Conservation (phyloP, 35 echinoderm and acorn worm species). For the Stichopus chloronotus region DNA sequence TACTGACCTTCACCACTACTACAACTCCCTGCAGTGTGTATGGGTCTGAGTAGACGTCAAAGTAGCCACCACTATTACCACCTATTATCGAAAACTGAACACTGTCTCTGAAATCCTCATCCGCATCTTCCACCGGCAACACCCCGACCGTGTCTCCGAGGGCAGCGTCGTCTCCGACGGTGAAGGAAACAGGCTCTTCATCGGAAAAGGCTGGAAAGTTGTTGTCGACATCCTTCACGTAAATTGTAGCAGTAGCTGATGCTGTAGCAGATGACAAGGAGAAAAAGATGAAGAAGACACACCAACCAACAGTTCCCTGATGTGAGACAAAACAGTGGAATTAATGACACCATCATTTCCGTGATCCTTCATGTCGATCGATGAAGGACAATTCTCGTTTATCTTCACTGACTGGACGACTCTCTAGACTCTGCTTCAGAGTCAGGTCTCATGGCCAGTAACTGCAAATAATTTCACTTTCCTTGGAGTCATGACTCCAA, state of each 20-base stretch:
- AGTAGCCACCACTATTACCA: neutral
- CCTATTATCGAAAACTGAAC: constrained; percentile 12
- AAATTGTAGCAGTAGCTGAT: neutral
- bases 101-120: neutral
- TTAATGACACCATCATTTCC: too few relatives aligned
- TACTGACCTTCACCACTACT: neutral
- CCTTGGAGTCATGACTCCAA: too few relatives aligned
- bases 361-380: too few relatives aligned
- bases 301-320: neutral
- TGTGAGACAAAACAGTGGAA: neutral
- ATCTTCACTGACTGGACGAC: too few relatives aligned
- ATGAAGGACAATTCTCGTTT: too few relatives aligned
- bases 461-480: too few relatives aligned
- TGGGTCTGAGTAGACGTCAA: constrained; percentile 26
- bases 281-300: neutral
- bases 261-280: neutral
- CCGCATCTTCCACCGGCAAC: neutral
- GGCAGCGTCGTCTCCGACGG: neutral
- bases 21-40: constrained; percentile 46
- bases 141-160: neutral
- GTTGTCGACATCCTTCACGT: constrained; percentile 20
- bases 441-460: too few relatives aligned
- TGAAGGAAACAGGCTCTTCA: neutral
- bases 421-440: too few relatives aligned
- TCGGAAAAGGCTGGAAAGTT: neutral